Evolutionary conservation across 2,797 vertebrate species (phyloP).

Genomic region (Phataginus tetradactyla): DNA sequence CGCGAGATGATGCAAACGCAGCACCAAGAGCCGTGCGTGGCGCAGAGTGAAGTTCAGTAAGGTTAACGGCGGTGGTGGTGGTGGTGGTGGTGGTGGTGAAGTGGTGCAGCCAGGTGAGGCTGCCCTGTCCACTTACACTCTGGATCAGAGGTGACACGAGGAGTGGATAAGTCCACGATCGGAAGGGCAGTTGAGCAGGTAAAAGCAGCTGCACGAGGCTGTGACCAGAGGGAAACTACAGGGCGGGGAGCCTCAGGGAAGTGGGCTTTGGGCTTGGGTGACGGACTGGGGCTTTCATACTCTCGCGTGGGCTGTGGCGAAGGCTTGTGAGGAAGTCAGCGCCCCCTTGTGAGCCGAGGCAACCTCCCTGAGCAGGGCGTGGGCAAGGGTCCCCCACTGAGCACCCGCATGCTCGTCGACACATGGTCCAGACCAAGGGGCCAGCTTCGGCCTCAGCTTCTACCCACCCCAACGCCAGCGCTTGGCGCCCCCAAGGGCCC

Average conservation of each 20-base stretch:
- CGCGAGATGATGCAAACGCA: fast-evolving
- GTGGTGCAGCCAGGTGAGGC: no score
- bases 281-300: not conserved
- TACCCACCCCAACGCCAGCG: not conserved
- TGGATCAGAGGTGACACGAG: not conserved
- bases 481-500: not conserved
- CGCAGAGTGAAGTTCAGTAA: fast-evolving
- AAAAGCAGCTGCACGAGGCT: not conserved
- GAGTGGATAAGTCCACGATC: fast-evolving
- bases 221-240: no score
- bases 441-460: fast-evolving
- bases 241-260: not conserved
- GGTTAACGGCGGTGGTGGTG: no score
- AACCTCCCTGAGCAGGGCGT: not conserved
- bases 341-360: not conserved
- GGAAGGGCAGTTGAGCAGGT: not conserved
- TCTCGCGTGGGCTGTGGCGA: not conserved
- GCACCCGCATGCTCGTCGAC: fast-evolving
- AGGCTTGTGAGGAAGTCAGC: not conserved
- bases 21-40: fast-evolving
- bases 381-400: fast-evolving
- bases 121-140: not conserved
- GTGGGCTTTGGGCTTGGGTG: no score
- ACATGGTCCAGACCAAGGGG: fast-evolving
- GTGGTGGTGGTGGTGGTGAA: fast-evolving